A percentile compares a stretch with the other conserved stretches of the same genome.
Evolutionary conservation across 30 jellyfish, hydroid and myxozoan genomes (phyloP).

Genomic region (Turritopsis dohrnii): DNA sequence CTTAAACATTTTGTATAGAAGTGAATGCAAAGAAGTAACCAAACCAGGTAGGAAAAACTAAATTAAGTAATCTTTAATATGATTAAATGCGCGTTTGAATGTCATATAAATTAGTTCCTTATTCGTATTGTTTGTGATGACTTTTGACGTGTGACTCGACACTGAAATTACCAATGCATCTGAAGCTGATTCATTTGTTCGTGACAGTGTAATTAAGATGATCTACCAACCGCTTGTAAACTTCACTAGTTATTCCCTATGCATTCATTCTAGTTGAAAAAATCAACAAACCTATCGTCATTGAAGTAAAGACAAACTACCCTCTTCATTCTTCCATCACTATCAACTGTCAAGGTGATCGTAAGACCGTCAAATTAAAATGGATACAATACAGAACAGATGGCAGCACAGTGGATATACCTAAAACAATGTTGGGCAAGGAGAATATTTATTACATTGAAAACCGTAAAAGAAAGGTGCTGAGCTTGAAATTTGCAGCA

Average conservation of each 20-base stretch:
- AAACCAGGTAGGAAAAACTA: not conserved
- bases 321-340: not conserved
- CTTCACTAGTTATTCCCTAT: too few species aligned
- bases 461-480: conserved; percentile 11
- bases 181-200: too few species aligned
- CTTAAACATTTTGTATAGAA: not conserved
- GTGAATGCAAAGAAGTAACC: not conserved
- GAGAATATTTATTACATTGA: not conserved
- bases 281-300: not conserved
- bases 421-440: not conserved
- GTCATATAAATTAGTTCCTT: too few species aligned
- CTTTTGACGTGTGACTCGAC: too few species aligned
- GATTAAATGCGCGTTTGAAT: too few species aligned
- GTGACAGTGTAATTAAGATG: too few species aligned
- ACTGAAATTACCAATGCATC: too few species aligned
- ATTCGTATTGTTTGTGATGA: too few species aligned
- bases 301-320: too few species aligned
- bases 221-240: too few species aligned
- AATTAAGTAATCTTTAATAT: too few species aligned
- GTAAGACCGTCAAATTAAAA: not conserved
- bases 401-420: not conserved
- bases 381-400: conserved; percentile 19
- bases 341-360: conserved; percentile 24
- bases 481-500: not conserved
- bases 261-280: not conserved